These are phyloP conservation scores for Engystomops pustulosus DNA, from an alignment of 2,113 vertebrate genomes.

Conservation along the genomic window DNA sequence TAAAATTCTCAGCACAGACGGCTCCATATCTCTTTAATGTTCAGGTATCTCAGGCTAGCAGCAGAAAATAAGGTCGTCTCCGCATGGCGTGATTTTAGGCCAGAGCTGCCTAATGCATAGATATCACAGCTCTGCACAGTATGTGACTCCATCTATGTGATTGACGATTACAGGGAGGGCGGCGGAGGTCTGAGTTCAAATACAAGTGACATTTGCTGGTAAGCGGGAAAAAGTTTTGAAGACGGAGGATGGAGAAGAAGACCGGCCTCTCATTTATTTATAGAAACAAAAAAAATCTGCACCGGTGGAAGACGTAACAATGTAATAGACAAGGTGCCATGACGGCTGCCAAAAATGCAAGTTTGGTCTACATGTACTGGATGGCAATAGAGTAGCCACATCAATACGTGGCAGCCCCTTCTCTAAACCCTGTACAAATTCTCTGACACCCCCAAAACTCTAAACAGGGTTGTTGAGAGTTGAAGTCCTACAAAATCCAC, in stretches of 20 bases:
- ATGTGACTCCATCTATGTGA: neutral
- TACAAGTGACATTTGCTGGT: constrained; percentile 18
- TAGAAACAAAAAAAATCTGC: neutral
- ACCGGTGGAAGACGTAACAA: neutral
- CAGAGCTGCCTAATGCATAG: neutral
- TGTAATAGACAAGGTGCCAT: too few species aligned
- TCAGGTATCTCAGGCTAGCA: neutral
- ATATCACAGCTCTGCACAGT: constrained; percentile 16
- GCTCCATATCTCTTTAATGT: neutral
- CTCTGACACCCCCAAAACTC: neutral
- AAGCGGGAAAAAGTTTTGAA: constrained; percentile 24
- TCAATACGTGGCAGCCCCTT: neutral
- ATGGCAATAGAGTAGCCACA: too few species aligned
- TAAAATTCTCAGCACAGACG: neutral
- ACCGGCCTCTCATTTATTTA: neutral
- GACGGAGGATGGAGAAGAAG: neutral
- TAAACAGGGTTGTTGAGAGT: neutral
- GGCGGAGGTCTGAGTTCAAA: neutral
- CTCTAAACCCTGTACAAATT: neutral
- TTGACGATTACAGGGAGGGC: neutral
- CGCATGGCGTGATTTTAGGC: constrained; percentile 5
- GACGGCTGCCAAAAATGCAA: too few species aligned
- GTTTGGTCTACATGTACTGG: too few species aligned
- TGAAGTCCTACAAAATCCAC: too few species aligned
- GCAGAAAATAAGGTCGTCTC: constrained; percentile 20